Base-by-base conservation (phyloP, 2,888 invertebrate genomes). In the Macaria liturata region DNA sequence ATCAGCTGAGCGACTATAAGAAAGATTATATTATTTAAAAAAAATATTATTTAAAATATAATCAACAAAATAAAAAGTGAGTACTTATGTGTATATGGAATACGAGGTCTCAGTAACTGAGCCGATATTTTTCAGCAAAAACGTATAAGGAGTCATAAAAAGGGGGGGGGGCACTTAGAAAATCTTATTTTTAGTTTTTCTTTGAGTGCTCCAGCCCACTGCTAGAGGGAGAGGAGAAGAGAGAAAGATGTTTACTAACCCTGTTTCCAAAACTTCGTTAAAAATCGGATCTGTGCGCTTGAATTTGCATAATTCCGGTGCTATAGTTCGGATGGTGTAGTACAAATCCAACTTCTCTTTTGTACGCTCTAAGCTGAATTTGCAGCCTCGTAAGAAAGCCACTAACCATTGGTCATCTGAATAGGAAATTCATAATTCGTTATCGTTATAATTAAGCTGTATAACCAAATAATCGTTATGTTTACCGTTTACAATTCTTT, bases 391-490 rank as follows among this genome's bases (percentile, higher is more conserved):
- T 20, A 95, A 80, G 74, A 94, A 95, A 1, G 92, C 80, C 5
- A 93, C 70, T 49, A 95, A 70, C 86, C 93, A 94, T 76, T 94
- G 94, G 66, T 95, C 94, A 78, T 94, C 94, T 92, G 71, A 31
- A 80, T 47, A 49, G 7, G 7, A 6, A 37, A 37, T 20, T 20
- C 34, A 37, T 37, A 37, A 37, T 2, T 6, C 7, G 7, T 37
- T 20, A 20, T 20, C 20, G 20, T 1, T 20, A 20, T 20, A 20
- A 20, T 20, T 20, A 2, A 20, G 20, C 20, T 20, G 2, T 20
- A 20, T 2, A 20, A 20, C 20, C 2, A 20, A 20, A 20, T 20
- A 20, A 20, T 20, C 20, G 20, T 20, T 20, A 20, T 20, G 20
- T 20, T 20, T 20, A 20, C 20, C 20, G 20, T 20, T 20, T 2